Percentiles rank a stretch among this genome's conserved stretches.
phyloP scores from a whole-genome alignment of 2,888 invertebrate species.

The Tanypteryx hageni region DNA sequence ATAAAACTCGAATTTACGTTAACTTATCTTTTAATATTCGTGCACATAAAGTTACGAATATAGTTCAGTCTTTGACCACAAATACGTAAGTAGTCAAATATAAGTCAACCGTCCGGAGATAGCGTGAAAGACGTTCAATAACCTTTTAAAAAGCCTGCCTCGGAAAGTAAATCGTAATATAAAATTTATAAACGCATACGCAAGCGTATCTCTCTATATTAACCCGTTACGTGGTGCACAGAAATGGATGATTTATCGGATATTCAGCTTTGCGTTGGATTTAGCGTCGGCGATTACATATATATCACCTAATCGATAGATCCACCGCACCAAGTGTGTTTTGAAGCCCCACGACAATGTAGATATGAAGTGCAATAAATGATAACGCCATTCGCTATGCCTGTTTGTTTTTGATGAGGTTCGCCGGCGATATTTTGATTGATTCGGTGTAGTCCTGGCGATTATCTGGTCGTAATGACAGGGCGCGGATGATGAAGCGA shows the following conservation, averaged over 20 bases:
- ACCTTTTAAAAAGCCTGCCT: too few species aligned
- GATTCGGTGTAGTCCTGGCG: constrained; percentile 47
- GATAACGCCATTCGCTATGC: background rate
- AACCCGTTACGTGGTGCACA: too few species aligned
- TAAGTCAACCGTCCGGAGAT: too few species aligned
- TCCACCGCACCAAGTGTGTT: background rate
- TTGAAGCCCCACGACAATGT: background rate
- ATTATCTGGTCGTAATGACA: constrained; percentile 29
- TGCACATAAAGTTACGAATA: too few species aligned
- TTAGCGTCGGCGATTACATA: background rate
- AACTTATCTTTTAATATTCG: too few species aligned
- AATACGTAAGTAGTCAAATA: too few species aligned
- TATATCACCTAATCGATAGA: background rate
- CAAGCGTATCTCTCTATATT: too few species aligned
- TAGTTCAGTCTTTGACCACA: too few species aligned
- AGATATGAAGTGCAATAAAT: background rate
- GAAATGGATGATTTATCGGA: background rate
- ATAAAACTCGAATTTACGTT: too few species aligned
- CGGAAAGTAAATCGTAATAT: too few species aligned
- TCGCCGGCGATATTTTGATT: constrained; percentile 37
- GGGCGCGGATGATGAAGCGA: constrained; percentile 17
- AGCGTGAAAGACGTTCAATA: too few species aligned
- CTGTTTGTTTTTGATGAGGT: background rate
- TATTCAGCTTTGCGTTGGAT: background rate
- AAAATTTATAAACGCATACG: too few species aligned